Percentiles rank a stretch among this genome's conserved stretches.
phyloP scores from a whole-genome alignment of 2,888 invertebrate species.

The Sinodicranocentrus sp. region DNA sequence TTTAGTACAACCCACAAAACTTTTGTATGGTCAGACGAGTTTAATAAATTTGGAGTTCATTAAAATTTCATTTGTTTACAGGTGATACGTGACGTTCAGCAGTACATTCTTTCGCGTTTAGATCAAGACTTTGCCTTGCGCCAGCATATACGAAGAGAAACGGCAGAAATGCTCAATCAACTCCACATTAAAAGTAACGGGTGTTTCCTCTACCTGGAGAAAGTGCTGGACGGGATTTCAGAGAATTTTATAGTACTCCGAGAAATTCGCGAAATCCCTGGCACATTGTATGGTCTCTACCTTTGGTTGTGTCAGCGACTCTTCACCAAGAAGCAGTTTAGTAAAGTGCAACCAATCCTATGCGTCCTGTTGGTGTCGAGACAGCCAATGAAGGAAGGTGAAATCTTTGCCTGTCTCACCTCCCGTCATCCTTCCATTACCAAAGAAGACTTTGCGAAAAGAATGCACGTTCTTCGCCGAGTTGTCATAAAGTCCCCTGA shows the following conservation, averaged over 20 bases:
- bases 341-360: conserved; percentile 90
- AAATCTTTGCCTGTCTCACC: conserved; percentile 89
- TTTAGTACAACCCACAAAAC: too few species aligned
- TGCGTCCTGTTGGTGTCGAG: conserved; percentile 93
- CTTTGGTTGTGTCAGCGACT: conserved; percentile 96
- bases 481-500: conserved; percentile 80
- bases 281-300: conserved; percentile 96
- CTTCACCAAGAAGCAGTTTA: conserved; percentile 92
- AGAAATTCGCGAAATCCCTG: conserved; percentile 95
- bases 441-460: conserved; percentile 88
- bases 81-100: conserved; percentile 96
- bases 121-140: conserved; percentile 93
- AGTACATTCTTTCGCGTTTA: conserved; percentile 93
- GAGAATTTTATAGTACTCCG: conserved; percentile 95
- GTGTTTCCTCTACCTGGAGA: conserved; percentile 91
- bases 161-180: conserved; percentile 96
- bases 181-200: conserved; percentile 97
- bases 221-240: conserved; percentile 93
- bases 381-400: conserved; percentile 89
- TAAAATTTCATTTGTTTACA: conserved; percentile 76
- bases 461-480: conserved; percentile 86
- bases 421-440: conserved; percentile 89
- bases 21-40: too few species aligned
- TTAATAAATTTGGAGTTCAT: too few species aligned
- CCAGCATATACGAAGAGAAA: conserved; percentile 93